Evolutionary conservation across 2,113 vertebrate species (phyloP).

Genomic region (Probosciger aterrimus): DNA sequence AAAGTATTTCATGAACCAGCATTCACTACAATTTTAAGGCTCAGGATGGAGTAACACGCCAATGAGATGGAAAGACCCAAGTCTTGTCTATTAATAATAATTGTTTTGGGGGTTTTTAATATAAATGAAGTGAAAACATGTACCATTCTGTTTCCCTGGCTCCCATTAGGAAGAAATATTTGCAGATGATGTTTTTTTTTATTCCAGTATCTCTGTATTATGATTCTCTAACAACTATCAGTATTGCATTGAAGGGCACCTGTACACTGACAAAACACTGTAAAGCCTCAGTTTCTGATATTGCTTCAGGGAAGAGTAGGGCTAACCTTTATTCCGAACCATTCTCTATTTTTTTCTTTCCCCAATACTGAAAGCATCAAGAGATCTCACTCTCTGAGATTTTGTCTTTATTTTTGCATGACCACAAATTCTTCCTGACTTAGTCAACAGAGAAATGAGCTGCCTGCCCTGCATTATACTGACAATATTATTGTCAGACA

Average conservation of each 20-base stretch:
- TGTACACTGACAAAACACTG: background rate
- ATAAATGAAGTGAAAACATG: background rate
- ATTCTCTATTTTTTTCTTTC: background rate
- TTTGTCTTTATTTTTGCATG: background rate
- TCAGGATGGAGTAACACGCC: background rate
- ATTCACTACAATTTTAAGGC: background rate
- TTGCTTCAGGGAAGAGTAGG: background rate
- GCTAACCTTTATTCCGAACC: background rate
- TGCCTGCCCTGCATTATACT: background rate
- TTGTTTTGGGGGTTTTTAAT: background rate
- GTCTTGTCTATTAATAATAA: background rate
- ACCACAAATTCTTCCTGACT: background rate
- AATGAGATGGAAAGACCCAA: background rate
- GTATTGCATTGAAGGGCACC: background rate
- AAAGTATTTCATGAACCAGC: background rate
- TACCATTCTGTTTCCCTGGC: background rate
- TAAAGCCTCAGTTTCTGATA: background rate
- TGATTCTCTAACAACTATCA: background rate
- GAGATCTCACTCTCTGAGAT: background rate
- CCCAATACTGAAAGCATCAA: background rate
- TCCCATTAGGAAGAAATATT: background rate
- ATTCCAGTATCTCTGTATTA: background rate
- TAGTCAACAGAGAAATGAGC: background rate
- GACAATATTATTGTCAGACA: background rate
- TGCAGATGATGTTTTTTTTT: background rate